phyloP scores from a whole-genome alignment of 1,140 invertebrate genomes.

The Drosophila melanogaster region DNA sequence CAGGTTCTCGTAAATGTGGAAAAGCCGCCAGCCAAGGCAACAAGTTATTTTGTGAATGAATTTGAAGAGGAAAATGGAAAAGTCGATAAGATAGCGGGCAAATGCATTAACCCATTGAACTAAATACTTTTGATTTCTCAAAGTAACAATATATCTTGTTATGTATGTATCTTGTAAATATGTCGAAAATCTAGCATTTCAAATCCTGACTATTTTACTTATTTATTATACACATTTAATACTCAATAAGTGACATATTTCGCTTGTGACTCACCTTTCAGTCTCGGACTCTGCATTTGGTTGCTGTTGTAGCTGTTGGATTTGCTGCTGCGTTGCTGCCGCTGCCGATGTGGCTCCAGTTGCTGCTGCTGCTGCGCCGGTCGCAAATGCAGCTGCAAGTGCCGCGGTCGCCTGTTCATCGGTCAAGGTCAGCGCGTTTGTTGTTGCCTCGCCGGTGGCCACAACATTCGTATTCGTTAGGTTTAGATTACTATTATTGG shows the following conservation, averaged over 20 bases:
- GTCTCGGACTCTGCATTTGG: slow-evolving; percentile 83
- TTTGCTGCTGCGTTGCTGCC: slow-evolving; percentile 64
- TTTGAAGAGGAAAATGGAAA: slow-evolving; percentile 25
- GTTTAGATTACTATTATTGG: slow-evolving; percentile 73
- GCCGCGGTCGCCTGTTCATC: slow-evolving; percentile 54
- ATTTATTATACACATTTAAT: background rate
- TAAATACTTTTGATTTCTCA: background rate
- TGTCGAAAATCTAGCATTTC: too few species aligned
- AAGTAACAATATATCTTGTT: too few species aligned
- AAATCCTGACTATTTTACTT: background rate
- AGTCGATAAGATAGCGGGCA: slow-evolving; percentile 26
- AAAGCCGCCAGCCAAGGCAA: background rate
- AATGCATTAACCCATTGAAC: slow-evolving; percentile 16
- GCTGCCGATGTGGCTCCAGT: slow-evolving; percentile 55
- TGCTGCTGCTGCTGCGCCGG: slow-evolving; percentile 26
- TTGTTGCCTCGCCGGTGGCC: slow-evolving; percentile 31
- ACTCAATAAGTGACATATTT: background rate
- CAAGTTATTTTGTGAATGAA: slow-evolving; percentile 46
- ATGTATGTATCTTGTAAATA: too few species aligned
- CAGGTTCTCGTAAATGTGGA: slow-evolving; percentile 1
- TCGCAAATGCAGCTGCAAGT: slow-evolving; percentile 19
- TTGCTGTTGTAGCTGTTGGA: slow-evolving; percentile 77
- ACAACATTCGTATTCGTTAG: slow-evolving; percentile 61
- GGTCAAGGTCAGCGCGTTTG: slow-evolving; percentile 47
- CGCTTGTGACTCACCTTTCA: slow-evolving; percentile 76